Base-by-base conservation (phyloP, 2,113 vertebrate species). In the Daphoenositta chrysoptera region DNA sequence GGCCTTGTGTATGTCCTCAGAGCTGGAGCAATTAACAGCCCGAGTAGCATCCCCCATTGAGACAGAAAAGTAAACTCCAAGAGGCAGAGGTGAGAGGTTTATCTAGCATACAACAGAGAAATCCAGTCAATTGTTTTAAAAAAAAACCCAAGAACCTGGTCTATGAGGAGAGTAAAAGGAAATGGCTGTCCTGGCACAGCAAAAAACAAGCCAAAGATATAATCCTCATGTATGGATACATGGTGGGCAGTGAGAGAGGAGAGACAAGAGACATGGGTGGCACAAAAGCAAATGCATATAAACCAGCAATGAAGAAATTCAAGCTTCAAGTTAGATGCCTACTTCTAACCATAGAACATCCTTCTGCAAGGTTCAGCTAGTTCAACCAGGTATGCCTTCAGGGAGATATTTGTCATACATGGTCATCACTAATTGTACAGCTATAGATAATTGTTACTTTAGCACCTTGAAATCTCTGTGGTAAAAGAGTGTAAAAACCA, bases 361-460 rank as follows among this genome's bases (percentile, higher is more conserved):
- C 14, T 37, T 60, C 13, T 68, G 27, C 24, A 90, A 90, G 23
- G 7, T 44, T 60, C 61, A 84, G 37, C 17, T 72, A 40, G 22
- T 45, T 92, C 54, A 69, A 15, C 2, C 10, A 86, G 40, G 71
- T 31, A 50, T 53, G 15, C 22, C 39, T 84, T 91, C 47, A 50
- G 54, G 72, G 13, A 33, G 12, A 9, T n/a, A 51, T 39, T 73
- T 21, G 45, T 28, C 30, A 63, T 13, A 21, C 19, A 82, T 5
- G 24, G 40, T 10, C 31, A 65, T n/a, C 0, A 0, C 19, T 51
- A 84, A 66, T 14, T 47, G 61, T 26, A 40, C 12, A 72, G 35
- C 8, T 79, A 39, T 7, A 63, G 13, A 56, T 13, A 50, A 37
- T 6, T 30, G 7, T 16, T 77, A 48, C 35, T 91, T 72, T 35